Evolutionary conservation across 2,797 vertebrate genomes (phyloP).

Genomic region (Lagorchestes hirsutus): DNA sequence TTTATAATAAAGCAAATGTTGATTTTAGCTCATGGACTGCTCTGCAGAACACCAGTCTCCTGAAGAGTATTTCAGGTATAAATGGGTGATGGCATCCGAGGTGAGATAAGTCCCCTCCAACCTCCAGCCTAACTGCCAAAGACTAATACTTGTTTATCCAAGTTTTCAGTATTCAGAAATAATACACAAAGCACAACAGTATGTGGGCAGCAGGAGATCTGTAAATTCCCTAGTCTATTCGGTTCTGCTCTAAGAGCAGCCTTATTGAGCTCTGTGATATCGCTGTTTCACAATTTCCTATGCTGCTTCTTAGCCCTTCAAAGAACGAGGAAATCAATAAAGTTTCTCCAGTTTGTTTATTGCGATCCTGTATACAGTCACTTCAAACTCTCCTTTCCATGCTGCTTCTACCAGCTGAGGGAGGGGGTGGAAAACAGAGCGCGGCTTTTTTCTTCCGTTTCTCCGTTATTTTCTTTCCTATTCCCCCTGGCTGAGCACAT

Average conservation of each 20-base stretch:
- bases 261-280: slow-evolving; percentile 55
- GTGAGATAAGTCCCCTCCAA: slow-evolving; percentile 38
- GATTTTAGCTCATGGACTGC: slow-evolving; percentile 4
- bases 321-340: slow-evolving; percentile 69
- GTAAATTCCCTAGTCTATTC: slow-evolving; percentile 33
- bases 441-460: slow-evolving; percentile 37
- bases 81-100: slow-evolving; percentile 47
- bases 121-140: slow-evolving; percentile 23
- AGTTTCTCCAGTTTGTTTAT: slow-evolving; percentile 55
- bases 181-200: slow-evolving; percentile 35
- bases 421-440: background rate
- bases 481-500: slow-evolving; percentile 53
- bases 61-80: slow-evolving; percentile 14
- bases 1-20: slow-evolving; percentile 3
- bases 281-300: slow-evolving; percentile 56
- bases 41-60: background rate
- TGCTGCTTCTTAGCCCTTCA: slow-evolving; percentile 57
- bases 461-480: slow-evolving; percentile 31
- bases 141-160: background rate
- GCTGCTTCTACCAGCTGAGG: slow-evolving; percentile 6
- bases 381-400: slow-evolving; percentile 39
- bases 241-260: slow-evolving; percentile 54
- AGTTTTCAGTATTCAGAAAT: slow-evolving; percentile 47
- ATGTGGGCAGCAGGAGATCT: slow-evolving; percentile 54
- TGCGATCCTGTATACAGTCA: slow-evolving; percentile 17